Evolutionary conservation across 2,888 invertebrate species (phyloP).

Genomic region (Chymomyza procnemis): DNA sequence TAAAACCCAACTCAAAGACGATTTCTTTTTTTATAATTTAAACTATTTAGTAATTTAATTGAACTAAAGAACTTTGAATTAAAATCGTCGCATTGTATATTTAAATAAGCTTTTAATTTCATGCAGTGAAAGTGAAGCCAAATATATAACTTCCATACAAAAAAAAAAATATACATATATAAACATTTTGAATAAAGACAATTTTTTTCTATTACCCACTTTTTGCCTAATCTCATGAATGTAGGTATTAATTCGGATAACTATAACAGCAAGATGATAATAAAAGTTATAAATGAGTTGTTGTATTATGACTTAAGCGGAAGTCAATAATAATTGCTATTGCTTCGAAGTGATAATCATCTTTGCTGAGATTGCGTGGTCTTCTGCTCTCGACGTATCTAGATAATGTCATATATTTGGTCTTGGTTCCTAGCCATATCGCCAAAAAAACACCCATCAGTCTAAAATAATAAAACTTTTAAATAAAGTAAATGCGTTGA

Average conservation of each 20-base stretch:
- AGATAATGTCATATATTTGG: no score
- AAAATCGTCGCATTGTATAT: constrained; percentile 39
- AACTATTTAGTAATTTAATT: constrained; percentile 15
- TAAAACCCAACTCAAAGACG: constrained; percentile 30
- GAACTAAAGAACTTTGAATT: constrained; percentile 24
- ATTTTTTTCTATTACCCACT: constrained; percentile 53
- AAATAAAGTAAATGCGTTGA: no score
- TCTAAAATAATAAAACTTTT: no score
- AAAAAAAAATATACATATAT: constrained; percentile 51
- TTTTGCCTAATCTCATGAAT: constrained; percentile 23
- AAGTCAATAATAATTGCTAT: no score
- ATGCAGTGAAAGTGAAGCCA: constrained; percentile 53
- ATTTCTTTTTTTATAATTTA: constrained; percentile 19
- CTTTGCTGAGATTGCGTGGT: no score
- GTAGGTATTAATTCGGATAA: background rate
- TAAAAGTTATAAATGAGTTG: no score
- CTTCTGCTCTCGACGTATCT: no score
- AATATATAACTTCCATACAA: constrained; percentile 67
- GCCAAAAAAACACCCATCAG: no score
- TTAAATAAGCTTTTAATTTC: constrained; percentile 48
- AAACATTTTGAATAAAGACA: constrained; percentile 65
- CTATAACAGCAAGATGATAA: no score
- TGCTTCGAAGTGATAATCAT: no score
- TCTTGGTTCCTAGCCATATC: no score
- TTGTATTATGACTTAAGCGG: no score